Evolutionary conservation across 2,888 invertebrate genomes (phyloP).

Genomic region (Flabesymbios commensalis): DNA sequence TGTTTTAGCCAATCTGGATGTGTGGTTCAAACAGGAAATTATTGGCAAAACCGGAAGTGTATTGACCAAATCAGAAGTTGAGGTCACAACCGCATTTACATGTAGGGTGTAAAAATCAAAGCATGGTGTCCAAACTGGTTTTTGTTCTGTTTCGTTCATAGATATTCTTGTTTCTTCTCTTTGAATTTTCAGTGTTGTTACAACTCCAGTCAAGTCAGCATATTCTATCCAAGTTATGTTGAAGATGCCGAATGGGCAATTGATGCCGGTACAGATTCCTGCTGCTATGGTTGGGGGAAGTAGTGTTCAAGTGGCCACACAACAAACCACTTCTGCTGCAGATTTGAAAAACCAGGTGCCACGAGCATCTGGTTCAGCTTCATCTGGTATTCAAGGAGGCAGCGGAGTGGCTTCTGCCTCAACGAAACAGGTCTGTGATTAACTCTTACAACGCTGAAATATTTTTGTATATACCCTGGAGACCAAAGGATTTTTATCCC

Average conservation of each 20-base stretch:
- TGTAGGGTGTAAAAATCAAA: background rate
- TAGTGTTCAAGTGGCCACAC: constrained; percentile 1
- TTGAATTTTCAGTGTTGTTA: background rate
- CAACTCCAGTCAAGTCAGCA: constrained; percentile 5
- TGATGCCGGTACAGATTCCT: constrained; percentile 63
- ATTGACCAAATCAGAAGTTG: no score
- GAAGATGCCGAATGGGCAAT: constrained; percentile 66
- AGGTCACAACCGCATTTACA: no score
- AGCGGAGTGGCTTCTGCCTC: constrained; percentile 1
- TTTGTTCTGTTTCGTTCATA: background rate
- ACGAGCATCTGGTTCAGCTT: background rate
- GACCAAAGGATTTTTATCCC: no score
- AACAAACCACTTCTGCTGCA: background rate
- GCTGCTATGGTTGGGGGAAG: constrained; percentile 40
- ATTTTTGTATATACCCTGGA: no score
- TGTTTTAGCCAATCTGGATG: no score
- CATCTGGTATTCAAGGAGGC: background rate
- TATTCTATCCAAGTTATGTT: constrained; percentile 63
- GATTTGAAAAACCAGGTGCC: no score
- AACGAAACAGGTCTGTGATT: no score
- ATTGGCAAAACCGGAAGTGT: no score
- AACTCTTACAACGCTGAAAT: no score
- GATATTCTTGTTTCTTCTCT: no score
- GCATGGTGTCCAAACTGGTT: background rate
- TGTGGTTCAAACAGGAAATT: no score